Conservation (phyloP, 2,113 vertebrate genomes). For the Brachypodius melanocephalos region DNA sequence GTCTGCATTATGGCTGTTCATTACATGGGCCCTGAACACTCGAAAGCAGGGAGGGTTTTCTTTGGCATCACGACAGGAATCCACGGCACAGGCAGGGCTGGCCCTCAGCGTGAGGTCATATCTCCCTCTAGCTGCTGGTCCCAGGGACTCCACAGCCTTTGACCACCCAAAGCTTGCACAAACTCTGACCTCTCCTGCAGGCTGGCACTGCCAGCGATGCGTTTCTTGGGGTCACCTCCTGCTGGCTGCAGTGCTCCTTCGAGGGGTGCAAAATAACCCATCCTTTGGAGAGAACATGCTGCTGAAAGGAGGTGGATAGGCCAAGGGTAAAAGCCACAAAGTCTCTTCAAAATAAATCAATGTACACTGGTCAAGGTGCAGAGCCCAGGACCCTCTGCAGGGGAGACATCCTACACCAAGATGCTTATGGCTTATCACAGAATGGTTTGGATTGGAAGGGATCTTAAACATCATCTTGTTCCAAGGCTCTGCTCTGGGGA, state of each 20-base stretch:
- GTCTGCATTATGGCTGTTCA: not conserved
- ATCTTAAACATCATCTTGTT: not conserved
- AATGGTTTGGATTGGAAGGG: not conserved
- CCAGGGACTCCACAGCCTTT: constrained; percentile 19
- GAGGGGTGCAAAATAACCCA: not conserved
- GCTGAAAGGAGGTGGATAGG: not conserved
- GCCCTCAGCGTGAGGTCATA: constrained; percentile 37
- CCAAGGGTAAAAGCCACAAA: not conserved
- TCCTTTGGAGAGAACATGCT: not conserved
- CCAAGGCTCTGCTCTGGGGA: not conserved
- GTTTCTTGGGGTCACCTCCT: not conserved
- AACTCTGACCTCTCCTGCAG: accelerated
- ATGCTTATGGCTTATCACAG: not conserved
- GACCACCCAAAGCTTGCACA: not conserved
- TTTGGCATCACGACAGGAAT: not conserved
- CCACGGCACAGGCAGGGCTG: not conserved
- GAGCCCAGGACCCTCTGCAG: not conserved
- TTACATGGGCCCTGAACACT: not conserved
- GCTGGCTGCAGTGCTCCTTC: not conserved
- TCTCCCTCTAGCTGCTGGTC: constrained; percentile 66
- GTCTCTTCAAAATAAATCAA: not conserved
- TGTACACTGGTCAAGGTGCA: accelerated
- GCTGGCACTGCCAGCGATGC: not conserved
- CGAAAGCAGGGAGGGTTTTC: not conserved
- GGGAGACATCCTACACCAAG: not conserved